phyloP scores from a whole-genome alignment of 2,888 invertebrate genomes.

The Atherix ibis region DNA sequence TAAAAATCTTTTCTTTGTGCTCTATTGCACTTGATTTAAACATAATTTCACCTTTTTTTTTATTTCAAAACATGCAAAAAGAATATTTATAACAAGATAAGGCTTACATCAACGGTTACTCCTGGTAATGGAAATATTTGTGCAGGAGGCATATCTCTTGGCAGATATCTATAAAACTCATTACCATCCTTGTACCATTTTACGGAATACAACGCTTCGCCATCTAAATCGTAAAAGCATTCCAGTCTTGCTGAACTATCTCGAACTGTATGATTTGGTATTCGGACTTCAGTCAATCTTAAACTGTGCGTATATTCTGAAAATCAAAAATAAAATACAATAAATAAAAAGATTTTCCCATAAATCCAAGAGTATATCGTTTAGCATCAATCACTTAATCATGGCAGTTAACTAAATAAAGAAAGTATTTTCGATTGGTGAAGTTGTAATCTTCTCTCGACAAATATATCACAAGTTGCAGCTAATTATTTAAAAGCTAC shows the following conservation, averaged over 20 bases:
- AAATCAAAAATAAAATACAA: conserved; percentile 10
- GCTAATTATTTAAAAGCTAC: no score
- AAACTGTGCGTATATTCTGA: conserved; percentile 38
- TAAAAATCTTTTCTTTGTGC: conserved; percentile 1
- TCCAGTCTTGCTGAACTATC: conserved; percentile 61
- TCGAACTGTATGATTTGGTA: conserved; percentile 67
- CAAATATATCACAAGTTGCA: no score
- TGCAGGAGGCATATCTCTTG: conserved; percentile 63
- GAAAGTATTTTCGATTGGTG: no score
- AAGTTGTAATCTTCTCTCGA: no score
- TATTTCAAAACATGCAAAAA: no score
- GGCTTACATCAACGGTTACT: conserved; percentile 72
- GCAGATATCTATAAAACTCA: conserved; percentile 78
- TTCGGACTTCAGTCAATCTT: conserved; percentile 59
- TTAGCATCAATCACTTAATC: no score
- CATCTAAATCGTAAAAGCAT: conserved; percentile 70
- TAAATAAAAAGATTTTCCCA: no score
- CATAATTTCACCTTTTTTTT: no score
- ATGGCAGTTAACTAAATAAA: no score
- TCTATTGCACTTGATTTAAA: no score
- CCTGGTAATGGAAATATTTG: conserved; percentile 66
- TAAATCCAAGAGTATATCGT: no score
- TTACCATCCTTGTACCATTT: conserved; percentile 87
- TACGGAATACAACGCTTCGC: conserved; percentile 70
- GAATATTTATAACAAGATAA: no score